phyloP scores from a whole-genome alignment of 2,797 vertebrate genomes.

The Paratrypauchen microcephalus region DNA sequence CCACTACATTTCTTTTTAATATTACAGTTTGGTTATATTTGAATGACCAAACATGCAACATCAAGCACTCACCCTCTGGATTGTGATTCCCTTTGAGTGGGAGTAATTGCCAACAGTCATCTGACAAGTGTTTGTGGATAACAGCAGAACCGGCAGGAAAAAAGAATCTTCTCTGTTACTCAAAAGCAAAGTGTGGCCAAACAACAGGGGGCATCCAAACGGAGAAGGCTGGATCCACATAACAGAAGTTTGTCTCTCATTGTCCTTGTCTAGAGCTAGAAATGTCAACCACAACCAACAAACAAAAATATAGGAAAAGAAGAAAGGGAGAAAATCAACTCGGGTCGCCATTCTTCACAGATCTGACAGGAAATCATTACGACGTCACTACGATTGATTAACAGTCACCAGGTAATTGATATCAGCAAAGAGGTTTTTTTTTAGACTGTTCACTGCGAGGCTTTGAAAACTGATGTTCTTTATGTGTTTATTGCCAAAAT shows the following conservation, averaged over 20 bases:
- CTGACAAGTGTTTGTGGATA: conserved; percentile 71
- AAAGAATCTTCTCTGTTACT: conserved; percentile 77
- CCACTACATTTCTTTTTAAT: neutral
- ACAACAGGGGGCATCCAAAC: conserved; percentile 58
- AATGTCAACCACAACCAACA: conserved; percentile 57
- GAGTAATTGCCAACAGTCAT: conserved; percentile 50
- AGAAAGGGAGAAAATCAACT: conserved; percentile 61
- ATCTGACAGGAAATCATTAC: conserved; percentile 94
- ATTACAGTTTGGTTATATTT: neutral
- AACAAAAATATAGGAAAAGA: conserved; percentile 11
- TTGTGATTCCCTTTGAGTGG: neutral
- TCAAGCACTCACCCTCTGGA: conserved; percentile 19
- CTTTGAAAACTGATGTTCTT: conserved; percentile 51
- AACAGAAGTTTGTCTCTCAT: conserved; percentile 53
- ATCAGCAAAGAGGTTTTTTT: conserved; percentile 76
- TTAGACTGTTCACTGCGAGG: conserved; percentile 42
- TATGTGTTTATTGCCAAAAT: conserved; percentile 48
- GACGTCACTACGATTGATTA: conserved; percentile 90
- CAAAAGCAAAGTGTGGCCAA: conserved; percentile 67
- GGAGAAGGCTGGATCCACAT: conserved; percentile 61
- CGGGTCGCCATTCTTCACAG: conserved; percentile 73
- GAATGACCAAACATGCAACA: neutral
- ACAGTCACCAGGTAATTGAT: conserved; percentile 95
- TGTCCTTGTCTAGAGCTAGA: conserved; percentile 58
- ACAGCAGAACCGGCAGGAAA: conserved; percentile 69